These are phyloP conservation scores for Mya arenaria DNA, from an alignment of 1,140 invertebrate species.

Conservation along the genomic window DNA sequence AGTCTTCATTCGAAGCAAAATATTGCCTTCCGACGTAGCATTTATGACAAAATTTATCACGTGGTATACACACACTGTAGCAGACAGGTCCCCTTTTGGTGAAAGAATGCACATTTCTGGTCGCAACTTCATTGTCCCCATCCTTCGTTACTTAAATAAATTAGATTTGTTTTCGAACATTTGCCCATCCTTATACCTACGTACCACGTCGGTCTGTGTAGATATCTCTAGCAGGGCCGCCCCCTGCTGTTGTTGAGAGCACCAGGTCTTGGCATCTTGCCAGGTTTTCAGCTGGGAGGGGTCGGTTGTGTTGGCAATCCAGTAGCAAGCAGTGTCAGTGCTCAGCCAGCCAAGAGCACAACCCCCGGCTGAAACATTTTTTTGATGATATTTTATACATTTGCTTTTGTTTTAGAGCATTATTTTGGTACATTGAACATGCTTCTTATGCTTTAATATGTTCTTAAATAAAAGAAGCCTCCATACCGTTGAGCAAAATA, in stretches of 20 bases:
- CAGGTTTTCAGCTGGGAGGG: slow-evolving; percentile 7
- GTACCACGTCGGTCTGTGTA: slow-evolving; percentile 22
- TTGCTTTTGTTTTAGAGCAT: neutral
- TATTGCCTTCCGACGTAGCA: no score
- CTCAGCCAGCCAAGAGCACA: slow-evolving; percentile 27
- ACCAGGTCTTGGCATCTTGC: slow-evolving; percentile 11
- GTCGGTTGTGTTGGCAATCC: slow-evolving; percentile 22
- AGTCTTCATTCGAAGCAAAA: no score
- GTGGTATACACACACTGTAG: neutral
- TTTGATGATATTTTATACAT: no score
- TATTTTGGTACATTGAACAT: neutral
- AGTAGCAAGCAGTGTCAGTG: slow-evolving; percentile 3
- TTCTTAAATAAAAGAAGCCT: neutral
- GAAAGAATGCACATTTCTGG: neutral
- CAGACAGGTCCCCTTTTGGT: neutral
- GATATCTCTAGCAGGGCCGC: neutral
- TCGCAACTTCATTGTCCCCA: neutral
- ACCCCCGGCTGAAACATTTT: slow-evolving; percentile 5
- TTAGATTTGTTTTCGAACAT: no score
- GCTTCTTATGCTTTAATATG: neutral
- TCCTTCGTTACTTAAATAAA: no score
- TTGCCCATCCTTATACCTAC: neutral
- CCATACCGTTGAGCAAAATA: neutral
- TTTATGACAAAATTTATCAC: no score
- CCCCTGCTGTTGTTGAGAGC: slow-evolving; percentile 7